Conservation (phyloP, 2,797 vertebrate species). For the Carcharodon carcharias region DNA sequence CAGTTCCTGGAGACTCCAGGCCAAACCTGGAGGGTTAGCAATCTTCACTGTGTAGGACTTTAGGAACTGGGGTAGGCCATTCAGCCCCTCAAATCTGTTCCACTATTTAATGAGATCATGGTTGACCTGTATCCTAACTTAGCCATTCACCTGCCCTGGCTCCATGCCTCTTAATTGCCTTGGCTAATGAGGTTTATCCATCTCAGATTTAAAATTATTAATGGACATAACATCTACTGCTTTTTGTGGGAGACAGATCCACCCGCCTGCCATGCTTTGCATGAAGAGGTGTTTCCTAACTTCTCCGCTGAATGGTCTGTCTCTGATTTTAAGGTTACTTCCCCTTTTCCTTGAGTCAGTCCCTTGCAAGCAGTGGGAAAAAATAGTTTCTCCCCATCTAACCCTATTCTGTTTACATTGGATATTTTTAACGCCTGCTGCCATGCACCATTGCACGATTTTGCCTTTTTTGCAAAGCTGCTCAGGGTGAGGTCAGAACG, state of each 20-base stretch:
- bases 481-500: not conserved
- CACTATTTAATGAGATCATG: not conserved
- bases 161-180: not conserved
- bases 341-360: not conserved
- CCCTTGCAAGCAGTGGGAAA: not conserved
- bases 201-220: not conserved
- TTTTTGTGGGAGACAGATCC: not conserved
- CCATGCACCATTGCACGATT: not conserved
- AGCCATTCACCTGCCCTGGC: not conserved
- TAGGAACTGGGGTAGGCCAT: not conserved
- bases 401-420: not conserved
- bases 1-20: too few relatives aligned
- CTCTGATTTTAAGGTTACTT: not conserved
- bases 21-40: too few relatives aligned
- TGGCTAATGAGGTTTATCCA: not conserved
- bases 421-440: not conserved
- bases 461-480: not conserved
- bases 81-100: not conserved
- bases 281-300: not conserved
- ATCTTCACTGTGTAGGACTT: too few relatives aligned
- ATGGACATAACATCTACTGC: not conserved
- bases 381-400: not conserved
- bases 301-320: not conserved
- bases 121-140: not conserved
- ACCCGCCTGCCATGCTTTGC: not conserved